Base-by-base conservation (phyloP, 2,797 vertebrate genomes). In the Eulemur rubriventer region DNA sequence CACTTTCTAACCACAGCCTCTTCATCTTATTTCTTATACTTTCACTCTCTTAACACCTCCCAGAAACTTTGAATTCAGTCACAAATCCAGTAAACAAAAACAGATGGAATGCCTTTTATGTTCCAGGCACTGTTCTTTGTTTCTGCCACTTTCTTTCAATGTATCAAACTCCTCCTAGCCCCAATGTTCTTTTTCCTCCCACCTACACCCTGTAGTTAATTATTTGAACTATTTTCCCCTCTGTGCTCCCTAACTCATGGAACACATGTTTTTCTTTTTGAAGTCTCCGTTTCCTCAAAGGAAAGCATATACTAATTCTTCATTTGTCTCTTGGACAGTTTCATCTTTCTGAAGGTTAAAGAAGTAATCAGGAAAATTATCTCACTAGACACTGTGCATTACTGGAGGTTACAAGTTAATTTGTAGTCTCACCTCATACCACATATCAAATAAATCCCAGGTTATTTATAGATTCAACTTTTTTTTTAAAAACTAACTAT, bases 331-430 rank as follows among this genome's bases (percentile, higher is more conserved):
- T 87, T 81, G 33, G 20, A 87, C 72, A 79, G 52, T 90, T 89
- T 73, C 55, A 85, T 80, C 43, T 57, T 90, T 72, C 46, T 48
- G n/a, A 90, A 96, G 38, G 55, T 93, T 89, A 89, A 79, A 80
- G 55, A 79, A 72, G 61, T 41, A 84, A 89, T 57, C 72, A 70
- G 41, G 35, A 80, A 93, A 89, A 79, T 24, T 50, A 48, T 38
- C 57, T 89, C 57, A 79, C 55, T 73, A 65, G 55, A 41, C 79
- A 79, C n/a, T n/a, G 78, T 48, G 28, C 28, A 35, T 85, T 52
- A 30, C 79, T 95, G 55, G 38, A 93, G 72, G 63, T 84, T 83
- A 89, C 10, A 89, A 72, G 35, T 93, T 93, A 80, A 96, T 73
- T 57, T 96, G 72, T 79, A 96, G 72, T 82, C 80, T 93, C 12